Evolutionary conservation across 1,140 invertebrate species (phyloP).

Genomic region (Coelopa frigida): DNA sequence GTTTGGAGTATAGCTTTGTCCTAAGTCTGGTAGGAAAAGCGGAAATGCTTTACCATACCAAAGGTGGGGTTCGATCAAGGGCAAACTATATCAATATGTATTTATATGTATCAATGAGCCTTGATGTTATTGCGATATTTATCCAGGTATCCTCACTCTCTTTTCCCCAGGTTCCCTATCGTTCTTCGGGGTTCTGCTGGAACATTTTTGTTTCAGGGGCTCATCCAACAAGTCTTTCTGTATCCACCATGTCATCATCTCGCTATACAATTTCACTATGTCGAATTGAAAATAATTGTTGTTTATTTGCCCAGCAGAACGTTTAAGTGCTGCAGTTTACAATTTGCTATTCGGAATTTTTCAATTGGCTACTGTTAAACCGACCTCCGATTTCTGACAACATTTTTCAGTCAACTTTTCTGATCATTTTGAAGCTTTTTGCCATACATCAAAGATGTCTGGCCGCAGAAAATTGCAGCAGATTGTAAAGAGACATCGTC

Average conservation of each 20-base stretch:
- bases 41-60: conserved; percentile 29
- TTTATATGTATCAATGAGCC: neutral
- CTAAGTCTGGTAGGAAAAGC: conserved; percentile 18
- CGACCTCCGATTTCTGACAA: conserved; percentile 28
- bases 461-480: no score
- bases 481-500: no score
- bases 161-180: conserved; percentile 20
- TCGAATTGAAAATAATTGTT: no score
- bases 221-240: conserved; percentile 30
- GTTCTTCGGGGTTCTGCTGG: conserved; percentile 32
- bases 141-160: neutral
- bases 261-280: no score
- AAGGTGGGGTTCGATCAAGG: conserved; percentile 13
- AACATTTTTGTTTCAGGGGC: conserved; percentile 36
- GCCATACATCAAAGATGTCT: no score
- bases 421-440: no score
- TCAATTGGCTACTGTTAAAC: conserved; percentile 23
- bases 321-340: no score
- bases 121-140: neutral
- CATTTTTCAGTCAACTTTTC: no score
- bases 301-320: no score
- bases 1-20: no score
- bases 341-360: conserved; percentile 30
- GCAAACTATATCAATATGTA: neutral
- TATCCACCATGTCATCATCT: conserved; percentile 34